Evolutionary conservation across 2,113 vertebrate genomes (phyloP).

Genomic region (Lagopus muta): DNA sequence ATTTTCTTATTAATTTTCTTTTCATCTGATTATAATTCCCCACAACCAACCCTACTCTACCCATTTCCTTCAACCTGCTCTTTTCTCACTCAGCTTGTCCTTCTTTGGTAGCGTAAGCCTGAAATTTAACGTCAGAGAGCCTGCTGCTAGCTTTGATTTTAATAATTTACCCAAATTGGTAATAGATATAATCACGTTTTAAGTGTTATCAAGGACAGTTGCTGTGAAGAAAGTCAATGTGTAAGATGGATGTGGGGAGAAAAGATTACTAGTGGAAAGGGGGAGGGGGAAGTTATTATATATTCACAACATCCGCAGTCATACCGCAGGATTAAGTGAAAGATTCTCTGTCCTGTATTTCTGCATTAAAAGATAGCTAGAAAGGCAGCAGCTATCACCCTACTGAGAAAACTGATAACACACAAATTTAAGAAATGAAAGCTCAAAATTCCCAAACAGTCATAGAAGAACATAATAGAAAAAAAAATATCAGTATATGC

Average conservation of each 20-base stretch:
- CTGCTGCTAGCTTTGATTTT: constrained; percentile 48
- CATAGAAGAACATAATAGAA: background rate
- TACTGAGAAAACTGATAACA: constrained; percentile 4
- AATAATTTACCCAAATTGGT: constrained; percentile 69
- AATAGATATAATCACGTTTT: constrained; percentile 67
- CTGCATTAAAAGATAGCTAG: background rate
- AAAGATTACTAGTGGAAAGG: background rate
- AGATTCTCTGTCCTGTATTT: background rate
- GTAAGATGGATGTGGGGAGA: background rate
- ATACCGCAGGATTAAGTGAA: constrained; percentile 2
- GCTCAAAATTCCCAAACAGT: background rate
- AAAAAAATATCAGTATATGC: background rate
- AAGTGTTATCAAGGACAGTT: constrained; percentile 53
- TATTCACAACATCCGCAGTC: background rate
- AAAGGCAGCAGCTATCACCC: background rate
- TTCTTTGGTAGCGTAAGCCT: constrained; percentile 6
- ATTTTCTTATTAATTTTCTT: constrained; percentile 34
- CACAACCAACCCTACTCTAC: background rate
- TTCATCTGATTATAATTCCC: background rate
- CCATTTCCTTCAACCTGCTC: background rate
- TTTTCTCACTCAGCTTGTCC: background rate
- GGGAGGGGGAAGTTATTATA: background rate
- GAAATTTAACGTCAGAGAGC: constrained; percentile 22
- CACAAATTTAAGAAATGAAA: constrained; percentile 24
- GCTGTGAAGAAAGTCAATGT: constrained; percentile 49